phyloP scores from a whole-genome alignment of 2,888 invertebrate genomes.

The Ecliptopera silaceata region DNA sequence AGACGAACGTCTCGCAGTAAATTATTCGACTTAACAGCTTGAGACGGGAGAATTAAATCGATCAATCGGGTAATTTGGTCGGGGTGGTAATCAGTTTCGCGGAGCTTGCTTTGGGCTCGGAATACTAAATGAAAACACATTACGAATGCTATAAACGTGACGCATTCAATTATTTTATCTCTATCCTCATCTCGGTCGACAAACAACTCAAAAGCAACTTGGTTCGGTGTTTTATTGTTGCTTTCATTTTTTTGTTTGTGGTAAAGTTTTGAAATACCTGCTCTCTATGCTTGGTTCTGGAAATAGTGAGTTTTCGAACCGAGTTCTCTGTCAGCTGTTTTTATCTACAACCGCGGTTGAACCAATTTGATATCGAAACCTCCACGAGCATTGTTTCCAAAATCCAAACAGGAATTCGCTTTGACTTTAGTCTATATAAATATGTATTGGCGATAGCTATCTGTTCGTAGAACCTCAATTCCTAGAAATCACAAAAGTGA shows the following conservation, averaged over 20 bases:
- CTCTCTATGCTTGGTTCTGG: too few relatives aligned
- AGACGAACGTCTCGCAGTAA: conserved; percentile 48
- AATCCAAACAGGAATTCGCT: too few relatives aligned
- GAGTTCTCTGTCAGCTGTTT: too few relatives aligned
- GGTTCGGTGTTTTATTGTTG: neutral
- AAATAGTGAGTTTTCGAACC: too few relatives aligned
- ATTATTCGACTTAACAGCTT: conserved; percentile 62
- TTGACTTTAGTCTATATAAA: too few relatives aligned
- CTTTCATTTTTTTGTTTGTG: neutral
- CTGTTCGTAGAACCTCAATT: too few relatives aligned
- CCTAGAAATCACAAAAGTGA: neutral
- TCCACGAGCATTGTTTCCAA: too few relatives aligned
- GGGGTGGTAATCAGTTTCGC: conserved; percentile 28
- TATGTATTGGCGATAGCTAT: too few relatives aligned
- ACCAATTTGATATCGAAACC: too few relatives aligned
- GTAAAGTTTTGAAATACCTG: neutral
- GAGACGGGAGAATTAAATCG: conserved; percentile 61
- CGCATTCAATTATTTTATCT: conserved; percentile 5
- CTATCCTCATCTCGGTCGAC: neutral
- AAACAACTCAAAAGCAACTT: neutral
- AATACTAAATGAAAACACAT: conserved; percentile 30
- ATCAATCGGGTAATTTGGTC: conserved; percentile 49
- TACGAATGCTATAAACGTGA: conserved; percentile 33
- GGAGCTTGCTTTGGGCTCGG: conserved; percentile 16
- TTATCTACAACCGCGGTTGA: too few relatives aligned